Evolutionary conservation across 2,113 vertebrate species (phyloP).

Genomic region (Pteropus alecto): DNA sequence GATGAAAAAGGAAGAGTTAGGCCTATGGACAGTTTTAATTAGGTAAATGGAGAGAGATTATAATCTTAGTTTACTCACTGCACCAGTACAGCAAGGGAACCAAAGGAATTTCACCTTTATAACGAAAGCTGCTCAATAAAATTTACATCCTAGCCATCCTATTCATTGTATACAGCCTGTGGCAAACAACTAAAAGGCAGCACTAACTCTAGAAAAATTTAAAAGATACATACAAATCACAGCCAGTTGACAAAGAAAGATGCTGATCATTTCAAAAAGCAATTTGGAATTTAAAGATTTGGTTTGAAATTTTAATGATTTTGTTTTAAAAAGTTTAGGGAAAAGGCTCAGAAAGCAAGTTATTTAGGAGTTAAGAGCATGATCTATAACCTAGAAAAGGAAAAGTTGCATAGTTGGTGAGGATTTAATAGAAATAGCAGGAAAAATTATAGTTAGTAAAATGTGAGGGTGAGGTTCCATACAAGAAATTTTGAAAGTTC

Average conservation of each 20-base stretch:
- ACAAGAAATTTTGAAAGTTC: not conserved
- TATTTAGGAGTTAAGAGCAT: not conserved
- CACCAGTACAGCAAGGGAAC: not conserved
- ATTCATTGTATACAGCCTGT: not conserved
- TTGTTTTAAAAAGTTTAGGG: not conserved
- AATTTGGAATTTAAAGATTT: constrained; percentile 17
- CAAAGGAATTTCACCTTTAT: not conserved
- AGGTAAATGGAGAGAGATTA: not conserved
- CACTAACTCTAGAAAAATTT: not conserved
- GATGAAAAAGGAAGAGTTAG: not conserved
- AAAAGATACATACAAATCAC: not conserved
- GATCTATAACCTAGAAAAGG: not conserved
- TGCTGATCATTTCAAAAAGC: not conserved
- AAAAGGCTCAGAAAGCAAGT: not conserved
- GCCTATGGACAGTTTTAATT: not conserved
- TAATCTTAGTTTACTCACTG: not conserved
- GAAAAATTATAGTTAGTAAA: constrained; percentile 26
- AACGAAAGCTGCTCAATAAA: not conserved
- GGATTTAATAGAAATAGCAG: not conserved
- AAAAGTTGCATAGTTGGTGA: not conserved
- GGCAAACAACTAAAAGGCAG: not conserved
- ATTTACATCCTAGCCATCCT: not conserved
- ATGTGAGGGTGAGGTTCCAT: not conserved
- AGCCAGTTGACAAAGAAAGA: constrained; percentile 13
- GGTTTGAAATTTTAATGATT: not conserved